A percentile compares a stretch with the other conserved stretches of the same genome.
Evolutionary conservation across 2,888 invertebrate genomes (phyloP).

Genomic region (Nasonovia ribisnigri): DNA sequence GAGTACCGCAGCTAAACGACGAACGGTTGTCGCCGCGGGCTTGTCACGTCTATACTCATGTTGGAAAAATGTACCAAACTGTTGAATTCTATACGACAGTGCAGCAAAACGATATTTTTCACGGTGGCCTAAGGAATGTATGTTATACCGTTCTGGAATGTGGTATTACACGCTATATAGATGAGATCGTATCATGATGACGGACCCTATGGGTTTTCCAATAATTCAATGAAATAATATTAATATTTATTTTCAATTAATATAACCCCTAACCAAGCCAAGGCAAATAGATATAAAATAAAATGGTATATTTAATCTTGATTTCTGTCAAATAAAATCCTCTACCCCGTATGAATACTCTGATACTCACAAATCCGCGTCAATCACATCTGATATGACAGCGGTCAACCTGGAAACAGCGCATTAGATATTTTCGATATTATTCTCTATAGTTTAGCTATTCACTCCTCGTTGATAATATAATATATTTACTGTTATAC

Average conservation of each 20-base stretch:
- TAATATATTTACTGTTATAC: background rate
- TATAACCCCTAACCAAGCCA: too few species aligned
- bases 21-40: background rate
- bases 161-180: background rate
- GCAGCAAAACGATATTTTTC: background rate
- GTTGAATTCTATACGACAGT: background rate
- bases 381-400: background rate
- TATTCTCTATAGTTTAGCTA: background rate
- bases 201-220: background rate
- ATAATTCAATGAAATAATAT: background rate
- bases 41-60: background rate
- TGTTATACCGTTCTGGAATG: background rate
- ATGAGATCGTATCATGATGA: background rate
- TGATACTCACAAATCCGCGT: background rate
- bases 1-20: background rate
- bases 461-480: background rate
- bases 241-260: background rate
- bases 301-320: background rate
- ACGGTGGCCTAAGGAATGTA: background rate
- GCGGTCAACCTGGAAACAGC: background rate
- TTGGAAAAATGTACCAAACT: background rate
- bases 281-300: background rate
- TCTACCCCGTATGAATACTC: background rate
- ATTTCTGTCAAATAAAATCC: background rate
- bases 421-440: background rate